Evolutionary conservation across 2,113 vertebrate species (phyloP), one percentile per base, ranked within the genome.

Genomic region (Pachycephala philippinensis): DNA sequence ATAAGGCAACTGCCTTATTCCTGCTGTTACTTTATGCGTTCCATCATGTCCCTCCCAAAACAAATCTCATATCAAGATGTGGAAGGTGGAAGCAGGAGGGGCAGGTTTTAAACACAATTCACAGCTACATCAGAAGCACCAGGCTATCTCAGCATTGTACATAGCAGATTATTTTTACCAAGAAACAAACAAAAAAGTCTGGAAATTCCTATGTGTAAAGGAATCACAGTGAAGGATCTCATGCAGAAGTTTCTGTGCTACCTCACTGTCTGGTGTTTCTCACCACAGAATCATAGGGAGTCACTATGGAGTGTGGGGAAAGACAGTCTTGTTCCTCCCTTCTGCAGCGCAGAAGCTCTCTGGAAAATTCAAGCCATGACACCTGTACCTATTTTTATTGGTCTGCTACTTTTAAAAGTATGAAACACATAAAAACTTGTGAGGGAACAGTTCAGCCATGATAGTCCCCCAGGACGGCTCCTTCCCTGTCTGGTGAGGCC

Each of bases 221-320:
- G 33, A 68, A 53, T 49, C 22, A 63, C 23, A 28, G 11, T 17
- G 21, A 75, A 75, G 13, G 5, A 53, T 31, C 5, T 75, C 18
- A 35, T 26, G 21, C 10, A 49, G 52, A 42, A 76, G 9, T 23
- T 90, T 31, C 21, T 53, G 42, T 39, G 23, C 24, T 87, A 22
- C 14, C 20, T 49, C n/a, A 37, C 30, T 50, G 3, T 23, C 18
- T 54, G 35, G 12, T 70, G 7, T 85, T 91, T 65, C 26, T 75
- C 8, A 15, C 4, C 0, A 2, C 22, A 65, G 17, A 45, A 66
- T 20, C 15, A 44, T 1, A 33, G 3, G 5, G 12, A 17, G 5
- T 52, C 6, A 44, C 9, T 18, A 5, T 37, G 40, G 13, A 54
- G 6, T 31, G 33, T 11, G 11, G 21, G 16, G 22, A 56, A 40